Evolutionary conservation across 2,888 invertebrate species (phyloP), one percentile per base, ranked within the genome.

Genomic region (Athalia cordata): DNA sequence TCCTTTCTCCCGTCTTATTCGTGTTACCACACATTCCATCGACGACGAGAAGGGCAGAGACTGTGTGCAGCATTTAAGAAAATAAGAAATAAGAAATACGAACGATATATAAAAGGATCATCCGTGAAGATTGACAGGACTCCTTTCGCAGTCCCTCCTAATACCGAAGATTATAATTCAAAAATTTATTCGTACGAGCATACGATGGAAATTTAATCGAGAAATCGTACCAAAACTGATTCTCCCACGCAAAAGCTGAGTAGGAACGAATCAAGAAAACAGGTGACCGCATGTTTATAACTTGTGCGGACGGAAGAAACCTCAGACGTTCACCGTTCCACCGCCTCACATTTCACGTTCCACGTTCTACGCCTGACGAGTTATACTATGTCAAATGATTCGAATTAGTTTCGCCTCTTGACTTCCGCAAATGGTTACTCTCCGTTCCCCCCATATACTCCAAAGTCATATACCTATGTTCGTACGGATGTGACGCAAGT

Each of bases 1-100:
- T 64, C 9, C 45, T 15, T 64, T 52, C 68, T 43, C 5, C 62
- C 62, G 11, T 50, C 47, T 49, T 67, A 11, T 11, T 78, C 79
- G 79, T 29, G 29, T 80, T 79, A 74, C 78, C 79, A 72, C 78
- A 29, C 76, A 70, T 75, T 74, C 72, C 79, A 62, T 75, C 50
- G 76, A 72, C 64, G 74, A 72, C 70, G 66, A 67, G 76, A 49
- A 49, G 64, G 45, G 64, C 4, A 9, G 4, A 9, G 4, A 64
- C 45, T 29, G 47, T 43, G 45, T 43, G 43, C 6, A 45, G 11
- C 5, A 5, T 6, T n/a, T 29, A 47, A 2, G 66, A 9, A 8
- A 7, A 45, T 13, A 49, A 66, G 49, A 49, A 15, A 8, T n/a
- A 11, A 65, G n/a, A 65, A 47, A 65, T n/a, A n/a, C 6, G 15